Conservation (phyloP, 2,888 invertebrate genomes). For the Tridacna gigas region DNA sequence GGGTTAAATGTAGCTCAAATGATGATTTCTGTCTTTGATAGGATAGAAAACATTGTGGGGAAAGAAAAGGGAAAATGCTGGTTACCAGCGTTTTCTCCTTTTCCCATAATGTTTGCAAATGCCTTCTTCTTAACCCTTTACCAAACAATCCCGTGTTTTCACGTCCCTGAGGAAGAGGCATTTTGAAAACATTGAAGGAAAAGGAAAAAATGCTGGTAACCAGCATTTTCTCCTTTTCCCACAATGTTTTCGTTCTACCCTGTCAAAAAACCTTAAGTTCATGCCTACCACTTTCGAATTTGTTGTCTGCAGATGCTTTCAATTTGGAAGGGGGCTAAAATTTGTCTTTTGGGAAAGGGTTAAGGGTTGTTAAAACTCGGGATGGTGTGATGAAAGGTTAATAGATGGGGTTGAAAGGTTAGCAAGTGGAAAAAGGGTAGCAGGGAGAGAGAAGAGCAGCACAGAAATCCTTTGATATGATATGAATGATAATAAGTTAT, state of each 20-base stretch:
- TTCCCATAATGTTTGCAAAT: too few species aligned
- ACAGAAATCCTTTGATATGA: conserved; percentile 2
- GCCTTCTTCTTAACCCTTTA: conserved; percentile 4
- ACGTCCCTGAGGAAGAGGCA: not conserved
- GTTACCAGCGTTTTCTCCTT: too few species aligned
- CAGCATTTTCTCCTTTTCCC: conserved; percentile 8
- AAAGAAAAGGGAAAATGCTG: too few species aligned
- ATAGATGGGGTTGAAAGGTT: too few species aligned
- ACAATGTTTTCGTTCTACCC: not conserved
- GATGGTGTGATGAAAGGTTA: too few species aligned
- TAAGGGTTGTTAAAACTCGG: not conserved
- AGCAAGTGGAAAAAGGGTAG: too few species aligned
- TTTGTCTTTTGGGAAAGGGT: conserved; percentile 1
- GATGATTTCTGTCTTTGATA: too few species aligned
- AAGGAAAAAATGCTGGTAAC: not conserved
- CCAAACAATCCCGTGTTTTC: not conserved
- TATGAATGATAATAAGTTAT: conserved; percentile 7
- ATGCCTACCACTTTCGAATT: too few species aligned
- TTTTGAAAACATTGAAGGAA: not conserved
- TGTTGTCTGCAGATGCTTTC: not conserved
- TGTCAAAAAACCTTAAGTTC: too few species aligned
- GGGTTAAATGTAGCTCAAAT: too few species aligned
- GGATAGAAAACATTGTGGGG: too few species aligned
- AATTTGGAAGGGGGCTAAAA: not conserved
- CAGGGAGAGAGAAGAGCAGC: too few species aligned